Evolutionary conservation across 1,140 invertebrate genomes (phyloP), one percentile per base, ranked within the genome.

Genomic region (Pseudachorutes palmiensis): DNA sequence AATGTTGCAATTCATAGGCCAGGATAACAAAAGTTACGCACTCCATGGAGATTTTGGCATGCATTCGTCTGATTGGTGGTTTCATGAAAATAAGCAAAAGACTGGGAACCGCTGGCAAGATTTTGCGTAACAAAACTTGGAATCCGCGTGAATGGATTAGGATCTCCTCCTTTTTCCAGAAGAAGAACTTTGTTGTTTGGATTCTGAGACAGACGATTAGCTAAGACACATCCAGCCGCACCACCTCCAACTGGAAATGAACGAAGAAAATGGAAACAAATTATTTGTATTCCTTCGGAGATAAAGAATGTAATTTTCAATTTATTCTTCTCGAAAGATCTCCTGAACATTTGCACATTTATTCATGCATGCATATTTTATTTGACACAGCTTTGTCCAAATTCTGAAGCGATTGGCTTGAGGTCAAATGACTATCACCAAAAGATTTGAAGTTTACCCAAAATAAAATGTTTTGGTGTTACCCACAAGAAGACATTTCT

Each of bases 241-340:
- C 64, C 64, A 58, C 49, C 64, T 24, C 64, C 64, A 58, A 65
- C 49, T 61, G n/a, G n/a, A 55, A 14, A 22, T 16, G 24, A 55
- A 45, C 36, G 19, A 45, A 45, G 9, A 45, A 12, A 45, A 45
- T 12, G 9, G 9, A 45, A 45, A 45, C 36, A 45, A 45, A 12
- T 45, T 45, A 19, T 9, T n/a, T n/a, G n/a, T n/a, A n/a, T n/a
- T 41, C 19, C 36, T 9, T 9, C 5, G 36, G 36, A 19, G 36
- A 41, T 9, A 41, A 41, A 41, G 5, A 41, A 9, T 41, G 36
- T 9, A 41, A 41, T 41, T 41, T 19, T 41, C 36, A n/a, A n/a
- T n/a, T n/a, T n/a, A n/a, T n/a, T n/a, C n/a, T n/a, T n/a, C n/a
- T n/a, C n/a, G n/a, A n/a, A n/a, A n/a, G n/a, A n/a, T n/a, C n/a